Base-by-base conservation (phyloP, 2,888 invertebrate genomes). In the Diachrysia chrysitis region DNA sequence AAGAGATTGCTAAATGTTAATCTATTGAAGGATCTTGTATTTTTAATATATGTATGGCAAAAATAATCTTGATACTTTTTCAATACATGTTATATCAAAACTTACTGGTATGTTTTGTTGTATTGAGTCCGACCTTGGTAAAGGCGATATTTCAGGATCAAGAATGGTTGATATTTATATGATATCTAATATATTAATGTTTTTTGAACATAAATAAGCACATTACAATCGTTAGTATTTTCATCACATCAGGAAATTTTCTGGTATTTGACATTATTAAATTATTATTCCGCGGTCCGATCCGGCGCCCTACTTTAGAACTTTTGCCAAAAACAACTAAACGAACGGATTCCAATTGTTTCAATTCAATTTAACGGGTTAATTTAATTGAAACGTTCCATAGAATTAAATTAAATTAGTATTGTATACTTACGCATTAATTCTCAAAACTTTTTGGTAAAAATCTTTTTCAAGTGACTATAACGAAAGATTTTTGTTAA, bases 301-400 rank as follows among this genome's bases (percentile, higher is more conserved):
- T 63, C 60, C 57, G 57, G 58, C 60, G 71, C 58, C 46, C 61
- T 54, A 62, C 51, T 63, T 72, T 46, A 17, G 55, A 69, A 79
- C 54, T 76, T 66, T 56, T 59, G 63, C 79, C 72, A 76, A 76
- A 77, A 78, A 76, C 73, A 76, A 79, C 69, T 37, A 70, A 73
- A 56, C 42, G 37, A 58, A 66, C 70, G 71, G 59, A 73, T 77
- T 69, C 68, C 70, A 71, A 75, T 82, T 82, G 75, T 69, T 75
- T 56, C 69, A 80, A 71, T 81, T 71, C 75, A 78, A 79, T 82
- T 82, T 78, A 65, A 77, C 53, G 65, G 66, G 68, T 74, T 72
- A 73, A 80, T 80, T 75, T 58, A 68, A 82, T 82, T 79, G 58
- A 66, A 80, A 70, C 59, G 60, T 72, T 79, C 56, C 61, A 58